Conservation (phyloP, 2,113 vertebrate genomes). For the Pseudorectes ferrugineus region DNA sequence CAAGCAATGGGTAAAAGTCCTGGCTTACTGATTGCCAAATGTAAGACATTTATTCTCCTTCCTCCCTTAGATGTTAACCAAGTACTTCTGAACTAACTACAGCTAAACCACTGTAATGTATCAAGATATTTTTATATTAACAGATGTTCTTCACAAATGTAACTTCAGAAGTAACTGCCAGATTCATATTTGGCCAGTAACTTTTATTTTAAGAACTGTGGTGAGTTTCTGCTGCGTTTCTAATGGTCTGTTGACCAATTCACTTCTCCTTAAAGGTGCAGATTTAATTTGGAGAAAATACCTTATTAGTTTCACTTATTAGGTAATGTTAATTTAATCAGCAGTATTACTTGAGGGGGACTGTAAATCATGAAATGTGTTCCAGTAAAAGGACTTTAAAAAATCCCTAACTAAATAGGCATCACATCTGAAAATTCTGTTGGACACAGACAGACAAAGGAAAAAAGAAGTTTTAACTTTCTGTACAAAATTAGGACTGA, state of each 20-base stretch:
- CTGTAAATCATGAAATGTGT: background rate
- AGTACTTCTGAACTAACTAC: background rate
- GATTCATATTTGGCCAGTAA: background rate
- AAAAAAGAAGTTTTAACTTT: background rate
- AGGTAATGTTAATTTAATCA: background rate
- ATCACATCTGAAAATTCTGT: background rate
- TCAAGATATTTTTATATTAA: constrained; percentile 41
- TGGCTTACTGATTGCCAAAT: background rate
- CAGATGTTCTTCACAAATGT: constrained; percentile 8
- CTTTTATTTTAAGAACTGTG: background rate
- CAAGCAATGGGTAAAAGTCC: background rate
- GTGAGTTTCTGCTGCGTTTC: background rate
- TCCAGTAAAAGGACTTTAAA: background rate
- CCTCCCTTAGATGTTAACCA: constrained; percentile 18
- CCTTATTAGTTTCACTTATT: background rate
- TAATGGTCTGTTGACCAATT: background rate
- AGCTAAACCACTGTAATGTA: constrained; percentile 6
- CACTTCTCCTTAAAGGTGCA: background rate
- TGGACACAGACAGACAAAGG: background rate
- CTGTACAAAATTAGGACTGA: background rate
- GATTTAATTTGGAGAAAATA: background rate
- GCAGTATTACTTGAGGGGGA: background rate
- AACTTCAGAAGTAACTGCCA: constrained; percentile 4
- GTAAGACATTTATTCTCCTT: background rate
- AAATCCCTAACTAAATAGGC: background rate